phyloP scores from a whole-genome alignment of 2,888 invertebrate species.

The Ypsolopha sequella region DNA sequence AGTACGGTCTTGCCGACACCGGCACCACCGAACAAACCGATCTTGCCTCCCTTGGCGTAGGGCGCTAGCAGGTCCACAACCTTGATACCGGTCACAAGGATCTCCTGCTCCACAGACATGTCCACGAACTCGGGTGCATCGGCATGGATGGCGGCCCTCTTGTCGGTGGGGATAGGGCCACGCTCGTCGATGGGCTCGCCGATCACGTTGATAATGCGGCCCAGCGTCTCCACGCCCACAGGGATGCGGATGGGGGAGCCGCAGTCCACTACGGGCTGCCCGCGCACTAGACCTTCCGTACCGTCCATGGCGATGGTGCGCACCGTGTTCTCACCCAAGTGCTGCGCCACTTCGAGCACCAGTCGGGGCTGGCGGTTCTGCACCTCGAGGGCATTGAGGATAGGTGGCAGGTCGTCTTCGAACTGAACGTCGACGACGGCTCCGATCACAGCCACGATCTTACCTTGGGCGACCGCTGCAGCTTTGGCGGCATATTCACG shows the following conservation, averaged over 20 bases:
- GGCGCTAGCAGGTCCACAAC: slow-evolving; percentile 94
- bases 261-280: slow-evolving; percentile 84
- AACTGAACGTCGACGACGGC: slow-evolving; percentile 98
- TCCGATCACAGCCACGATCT: slow-evolving; percentile 95
- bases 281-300: slow-evolving; percentile 92
- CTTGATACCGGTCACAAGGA: slow-evolving; percentile 87
- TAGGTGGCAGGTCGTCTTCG: slow-evolving; percentile 89
- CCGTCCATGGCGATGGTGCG: slow-evolving; percentile 95
- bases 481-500: slow-evolving; percentile 35
- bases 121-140: slow-evolving; percentile 95
- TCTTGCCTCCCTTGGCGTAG: slow-evolving; percentile 93
- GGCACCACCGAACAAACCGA: slow-evolving; percentile 93
- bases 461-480: slow-evolving; percentile 67
- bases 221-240: slow-evolving; percentile 90
- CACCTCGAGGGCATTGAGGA: slow-evolving; percentile 95
- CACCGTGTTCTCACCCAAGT: slow-evolving; percentile 85
- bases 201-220: slow-evolving; percentile 95
- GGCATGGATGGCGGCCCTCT: slow-evolving; percentile 87
- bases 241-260: slow-evolving; percentile 93
- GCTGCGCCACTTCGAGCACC: slow-evolving; percentile 91
- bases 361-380: slow-evolving; percentile 75
- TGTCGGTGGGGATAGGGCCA: slow-evolving; percentile 87
- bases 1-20: slow-evolving; percentile 96
- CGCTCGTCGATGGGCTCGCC: slow-evolving; percentile 86
- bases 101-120: slow-evolving; percentile 95